These are phyloP conservation scores for Suillia variegata DNA, from an alignment of 2,888 invertebrate species.

Conservation along the genomic window DNA sequence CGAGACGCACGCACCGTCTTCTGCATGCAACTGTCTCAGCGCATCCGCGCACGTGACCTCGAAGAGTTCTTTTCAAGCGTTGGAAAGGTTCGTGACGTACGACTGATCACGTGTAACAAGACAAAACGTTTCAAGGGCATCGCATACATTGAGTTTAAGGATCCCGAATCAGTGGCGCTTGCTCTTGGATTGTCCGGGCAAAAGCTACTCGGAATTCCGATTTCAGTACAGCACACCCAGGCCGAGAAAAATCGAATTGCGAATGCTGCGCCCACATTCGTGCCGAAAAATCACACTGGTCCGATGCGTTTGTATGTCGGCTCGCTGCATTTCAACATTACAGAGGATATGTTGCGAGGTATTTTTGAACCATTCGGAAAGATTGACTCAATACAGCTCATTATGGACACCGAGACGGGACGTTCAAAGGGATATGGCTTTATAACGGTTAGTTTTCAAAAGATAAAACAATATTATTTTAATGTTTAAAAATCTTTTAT, in stretches of 20 bases:
- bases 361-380: conserved; percentile 99
- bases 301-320: conserved; percentile 98
- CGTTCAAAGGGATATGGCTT: conserved; percentile 98
- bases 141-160: conserved; percentile 99
- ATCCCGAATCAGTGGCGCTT: conserved; percentile 95
- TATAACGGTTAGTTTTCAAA: conserved; percentile 87
- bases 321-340: conserved; percentile 97
- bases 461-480: neutral
- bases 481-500: neutral
- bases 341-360: conserved; percentile 97
- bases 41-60: conserved; percentile 90
- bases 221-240: conserved; percentile 97
- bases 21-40: conserved; percentile 96
- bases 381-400: conserved; percentile 92
- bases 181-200: conserved; percentile 96
- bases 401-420: conserved; percentile 93
- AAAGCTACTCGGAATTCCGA: conserved; percentile 92
- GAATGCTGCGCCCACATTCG: conserved; percentile 80
- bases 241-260: conserved; percentile 93
- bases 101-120: conserved; percentile 98
- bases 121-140: conserved; percentile 98
- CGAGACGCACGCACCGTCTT: conserved; percentile 98
- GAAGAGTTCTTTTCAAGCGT: conserved; percentile 99
- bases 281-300: conserved; percentile 87
- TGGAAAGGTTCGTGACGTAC: conserved; percentile 96